Evolutionary conservation across 2,888 invertebrate genomes (phyloP).

Genomic region (Aricia artaxerxes): DNA sequence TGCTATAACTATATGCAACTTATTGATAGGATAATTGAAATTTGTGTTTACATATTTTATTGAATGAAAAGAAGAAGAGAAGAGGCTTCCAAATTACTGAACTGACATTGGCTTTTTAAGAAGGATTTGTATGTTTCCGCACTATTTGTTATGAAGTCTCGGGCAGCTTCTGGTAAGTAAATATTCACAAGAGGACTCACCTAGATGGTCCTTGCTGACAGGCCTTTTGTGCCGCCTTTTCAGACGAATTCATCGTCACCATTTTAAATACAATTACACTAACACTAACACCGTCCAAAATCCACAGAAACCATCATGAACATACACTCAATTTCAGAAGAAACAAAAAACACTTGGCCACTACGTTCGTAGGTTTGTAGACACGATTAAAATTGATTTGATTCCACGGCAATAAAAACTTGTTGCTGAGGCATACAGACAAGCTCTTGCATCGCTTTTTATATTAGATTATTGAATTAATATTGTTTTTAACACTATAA

Average conservation of each 20-base stretch:
- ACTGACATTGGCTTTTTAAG: neutral
- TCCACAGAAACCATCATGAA: conserved; percentile 13
- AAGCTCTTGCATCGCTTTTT: conserved; percentile 1
- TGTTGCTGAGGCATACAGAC: neutral
- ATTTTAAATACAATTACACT: conserved; percentile 55
- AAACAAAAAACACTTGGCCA: neutral
- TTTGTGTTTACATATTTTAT: too few relatives aligned
- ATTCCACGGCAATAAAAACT: conserved; percentile 10
- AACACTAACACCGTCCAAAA: conserved; percentile 32
- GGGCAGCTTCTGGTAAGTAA: neutral
- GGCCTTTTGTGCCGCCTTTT: conserved; percentile 78
- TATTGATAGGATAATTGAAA: too few relatives aligned
- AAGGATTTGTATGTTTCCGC: neutral
- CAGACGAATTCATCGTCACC: conserved; percentile 78
- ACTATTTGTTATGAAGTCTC: neutral
- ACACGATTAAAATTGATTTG: conserved; percentile 4
- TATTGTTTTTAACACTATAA: neutral
- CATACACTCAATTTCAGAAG: neutral
- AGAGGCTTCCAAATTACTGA: neutral
- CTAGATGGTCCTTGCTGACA: conserved; percentile 77
- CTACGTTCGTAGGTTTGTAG: neutral
- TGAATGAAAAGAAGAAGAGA: neutral
- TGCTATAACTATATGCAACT: too few relatives aligned
- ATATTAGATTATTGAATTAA: neutral
- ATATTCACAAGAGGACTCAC: conserved; percentile 49